phyloP scores from a whole-genome alignment of 2,888 invertebrate genomes.

The Acleris laterana region DNA sequence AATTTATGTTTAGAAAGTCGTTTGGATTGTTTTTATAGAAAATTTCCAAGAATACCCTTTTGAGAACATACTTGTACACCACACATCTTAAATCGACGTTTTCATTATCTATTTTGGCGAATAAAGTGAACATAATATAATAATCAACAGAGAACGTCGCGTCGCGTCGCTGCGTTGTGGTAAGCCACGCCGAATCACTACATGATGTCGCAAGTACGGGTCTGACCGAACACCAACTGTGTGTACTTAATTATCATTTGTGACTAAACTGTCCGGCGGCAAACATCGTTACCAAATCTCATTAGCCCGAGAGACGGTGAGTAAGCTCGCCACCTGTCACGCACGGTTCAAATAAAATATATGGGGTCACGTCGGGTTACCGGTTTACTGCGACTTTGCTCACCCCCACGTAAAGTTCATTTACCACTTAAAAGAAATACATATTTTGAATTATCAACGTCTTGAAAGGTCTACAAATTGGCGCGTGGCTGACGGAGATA shows the following conservation, averaged over 20 bases:
- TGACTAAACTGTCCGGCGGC: too few species aligned
- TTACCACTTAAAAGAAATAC: not conserved
- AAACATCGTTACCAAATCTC: slow-evolving; percentile 1
- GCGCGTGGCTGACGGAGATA: slow-evolving; percentile 19
- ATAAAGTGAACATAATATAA: not conserved
- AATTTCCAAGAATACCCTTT: not conserved
- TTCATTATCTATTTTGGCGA: too few species aligned
- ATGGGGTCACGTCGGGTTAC: not conserved
- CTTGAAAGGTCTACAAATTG: slow-evolving; percentile 18
- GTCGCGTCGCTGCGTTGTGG: too few species aligned
- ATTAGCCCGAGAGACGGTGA: not conserved
- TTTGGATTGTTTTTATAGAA: not conserved
- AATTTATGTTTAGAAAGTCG: not conserved
- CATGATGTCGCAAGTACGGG: too few species aligned
- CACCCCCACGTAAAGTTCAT: too few species aligned
- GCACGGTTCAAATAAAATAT: not conserved
- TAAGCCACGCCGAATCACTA: too few species aligned
- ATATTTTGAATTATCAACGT: slow-evolving; percentile 6
- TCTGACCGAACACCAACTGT: too few species aligned
- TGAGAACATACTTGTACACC: not conserved
- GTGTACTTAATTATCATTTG: too few species aligned
- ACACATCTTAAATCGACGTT: too few species aligned
- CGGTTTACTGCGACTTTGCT: not conserved
- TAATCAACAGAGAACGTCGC: not conserved
- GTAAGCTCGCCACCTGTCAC: slow-evolving; percentile 1